A percentile compares a stretch with the other conserved stretches of the same genome.
phyloP scores from a whole-genome alignment of 1,140 invertebrate genomes.

The Diprion similis region DNA sequence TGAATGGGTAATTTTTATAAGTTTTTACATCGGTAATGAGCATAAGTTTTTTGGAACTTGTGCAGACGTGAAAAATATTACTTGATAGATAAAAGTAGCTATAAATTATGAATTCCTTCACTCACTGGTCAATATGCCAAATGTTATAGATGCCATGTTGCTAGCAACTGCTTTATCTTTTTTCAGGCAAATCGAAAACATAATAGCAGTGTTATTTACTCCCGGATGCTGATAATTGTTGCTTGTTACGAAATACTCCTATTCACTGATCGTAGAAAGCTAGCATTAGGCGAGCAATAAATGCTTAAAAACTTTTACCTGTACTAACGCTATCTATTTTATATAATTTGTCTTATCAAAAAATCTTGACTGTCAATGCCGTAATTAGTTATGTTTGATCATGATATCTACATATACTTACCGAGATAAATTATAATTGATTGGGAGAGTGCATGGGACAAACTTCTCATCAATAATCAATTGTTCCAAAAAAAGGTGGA shows the following conservation, averaged over 20 bases:
- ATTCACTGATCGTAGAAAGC: background rate
- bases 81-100: too few relatives aligned
- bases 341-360: background rate
- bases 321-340: background rate
- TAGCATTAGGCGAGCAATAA: background rate
- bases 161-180: conserved; percentile 4
- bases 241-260: background rate
- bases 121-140: conserved; percentile 47
- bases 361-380: background rate
- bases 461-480: too few relatives aligned
- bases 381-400: background rate
- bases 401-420: background rate
- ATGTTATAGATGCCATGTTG: conserved; percentile 39
- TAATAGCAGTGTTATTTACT: background rate
- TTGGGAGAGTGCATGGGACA: background rate
- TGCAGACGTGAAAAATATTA: conserved; percentile 1
- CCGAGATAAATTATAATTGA: background rate
- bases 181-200: conserved; percentile 11
- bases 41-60: background rate
- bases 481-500: too few relatives aligned
- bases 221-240: background rate
- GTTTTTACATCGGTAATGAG: background rate
- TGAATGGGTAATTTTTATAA: conserved; percentile 8
- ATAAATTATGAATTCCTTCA: background rate
- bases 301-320: background rate